Evolutionary conservation across 2,113 vertebrate genomes (phyloP), one percentile per base, ranked within the genome.

Genomic region (Pseudonaja textilis): DNA sequence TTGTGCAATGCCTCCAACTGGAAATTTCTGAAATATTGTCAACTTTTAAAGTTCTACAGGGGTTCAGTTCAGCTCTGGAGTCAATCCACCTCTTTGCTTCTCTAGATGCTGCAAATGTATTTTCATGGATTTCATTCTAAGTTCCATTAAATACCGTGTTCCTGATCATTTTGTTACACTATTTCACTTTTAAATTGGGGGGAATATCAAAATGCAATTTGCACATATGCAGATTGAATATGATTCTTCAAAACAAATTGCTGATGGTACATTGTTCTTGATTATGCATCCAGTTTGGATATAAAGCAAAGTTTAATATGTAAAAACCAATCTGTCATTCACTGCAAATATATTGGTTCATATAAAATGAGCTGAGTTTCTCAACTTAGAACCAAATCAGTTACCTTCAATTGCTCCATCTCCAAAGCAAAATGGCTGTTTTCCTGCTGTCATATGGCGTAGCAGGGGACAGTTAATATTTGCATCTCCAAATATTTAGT

Each of bases 261-360:
- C 25, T 59, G 91, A 74, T 94, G 54, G 87, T 16, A 85, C 47
- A 93, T 94, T 50, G 88, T 87, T 86, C 89, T 59, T 57, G 87
- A 59, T 52, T 16, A 52, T 57, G 9, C 2, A 34, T 26, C 90
- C 89, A 85, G 6, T 50, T 61, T 47, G 39, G 86, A 89, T 56
- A 90, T 56, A n/a, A 90, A 29, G 56, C 47, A 42, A 2, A 26
- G 86, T 90, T 50, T 50, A 7, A 50, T 50, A 9, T 8, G 1
- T 50, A 69, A 89, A 81, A 92, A 91, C 2, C 16, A 42, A 29
- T 8, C 56, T 42, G n/a, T 85, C n/a, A 3, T 0, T 14, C 59
- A 0, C 0, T 52, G 22, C 50, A 26, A 90, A 52, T 89, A 47
- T 9, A 26, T 57, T 34, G 29, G 29, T 88, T 74, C 29, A 52